Base-by-base conservation (phyloP, 2,888 invertebrate genomes). In the Dromius quadrimaculatus region DNA sequence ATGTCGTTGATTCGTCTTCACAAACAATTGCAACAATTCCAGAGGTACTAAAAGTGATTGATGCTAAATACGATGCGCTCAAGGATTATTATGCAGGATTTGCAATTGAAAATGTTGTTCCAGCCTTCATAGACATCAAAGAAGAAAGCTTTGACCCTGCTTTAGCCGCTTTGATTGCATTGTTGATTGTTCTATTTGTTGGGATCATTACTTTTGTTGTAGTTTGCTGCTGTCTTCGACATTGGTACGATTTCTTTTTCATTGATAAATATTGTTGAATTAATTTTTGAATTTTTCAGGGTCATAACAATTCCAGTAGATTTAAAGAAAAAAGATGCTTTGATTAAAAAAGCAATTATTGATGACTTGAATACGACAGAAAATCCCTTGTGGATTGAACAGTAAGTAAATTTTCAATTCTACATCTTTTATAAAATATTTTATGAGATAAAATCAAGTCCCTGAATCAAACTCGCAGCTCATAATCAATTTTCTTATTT, bases 361-460 rank as follows among this genome's bases (percentile, higher is more conserved):
- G 93, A 94, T 75, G 94, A 94, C 78, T 83, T 94, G 54, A 93
- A 93, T 77, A 94, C 94, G 0, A 95, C 95, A 0, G 95, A 95
- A 81, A 95, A 95, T 85, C 95, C 95, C 0, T 83, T 95, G 9
- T 95, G 95, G 95, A 90, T 95, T 77, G 95, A 95, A 85, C 94
- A 94, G 90, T 91, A 81, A 85, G 88, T 84, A 61, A 28, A n/a
- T n/a, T n/a, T 41, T 41, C 11, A 9, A 41, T 41, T 11, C 41
- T 11, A n/a, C n/a, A n/a, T n/a, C n/a, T n/a, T n/a, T n/a, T n/a
- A n/a, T n/a, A n/a, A n/a, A n/a, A n/a, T n/a, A n/a, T n/a, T n/a
- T n/a, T n/a, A n/a, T n/a, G n/a, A n/a, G n/a, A n/a, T n/a, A n/a
- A n/a, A n/a, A n/a, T n/a, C n/a, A n/a, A n/a, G n/a, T n/a, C n/a